Conservation (phyloP, 64 coral and sea anemone genomes). For the Pocillopora damicornis region DNA sequence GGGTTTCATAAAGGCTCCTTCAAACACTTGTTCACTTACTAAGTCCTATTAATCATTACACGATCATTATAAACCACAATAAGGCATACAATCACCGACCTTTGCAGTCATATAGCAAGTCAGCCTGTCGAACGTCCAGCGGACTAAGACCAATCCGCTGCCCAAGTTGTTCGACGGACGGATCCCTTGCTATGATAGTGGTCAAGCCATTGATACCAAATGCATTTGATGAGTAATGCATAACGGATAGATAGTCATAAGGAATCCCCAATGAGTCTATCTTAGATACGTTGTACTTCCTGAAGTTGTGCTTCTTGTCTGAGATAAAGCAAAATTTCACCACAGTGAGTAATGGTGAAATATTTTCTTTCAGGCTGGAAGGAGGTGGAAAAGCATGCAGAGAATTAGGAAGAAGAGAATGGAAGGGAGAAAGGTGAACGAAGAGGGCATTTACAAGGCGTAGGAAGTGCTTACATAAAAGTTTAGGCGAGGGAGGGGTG, state of each 20-base stretch:
- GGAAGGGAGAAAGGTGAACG: too few species aligned
- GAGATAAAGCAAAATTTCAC: neutral
- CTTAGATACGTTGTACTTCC: slow-evolving; percentile 69
- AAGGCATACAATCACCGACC: slow-evolving; percentile 31
- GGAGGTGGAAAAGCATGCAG: too few species aligned
- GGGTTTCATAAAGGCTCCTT: neutral
- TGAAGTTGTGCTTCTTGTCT: slow-evolving; percentile 79
- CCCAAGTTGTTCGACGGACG: slow-evolving; percentile 75
- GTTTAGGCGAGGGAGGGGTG: too few species aligned
- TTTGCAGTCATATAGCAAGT: slow-evolving; percentile 77
- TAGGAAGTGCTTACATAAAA: too few species aligned
- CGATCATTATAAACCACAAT: too few species aligned
- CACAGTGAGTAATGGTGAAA: too few species aligned
- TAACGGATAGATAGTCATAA: slow-evolving; percentile 79
- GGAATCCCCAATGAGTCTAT: slow-evolving; percentile 69
- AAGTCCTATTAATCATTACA: too few species aligned
- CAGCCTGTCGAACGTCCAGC: slow-evolving; percentile 67
- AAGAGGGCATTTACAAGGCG: too few species aligned
- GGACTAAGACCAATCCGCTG: slow-evolving; percentile 83
- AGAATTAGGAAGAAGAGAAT: too few species aligned
- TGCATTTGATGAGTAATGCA: slow-evolving; percentile 86
- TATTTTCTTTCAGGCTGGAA: too few species aligned
- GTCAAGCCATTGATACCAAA: slow-evolving; percentile 66
- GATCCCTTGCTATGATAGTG: slow-evolving; percentile 71
- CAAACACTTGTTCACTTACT: neutral